These are phyloP conservation scores for Cardiocondyla obscurior DNA, from an alignment of 1,140 invertebrate genomes.

Conservation along the genomic window DNA sequence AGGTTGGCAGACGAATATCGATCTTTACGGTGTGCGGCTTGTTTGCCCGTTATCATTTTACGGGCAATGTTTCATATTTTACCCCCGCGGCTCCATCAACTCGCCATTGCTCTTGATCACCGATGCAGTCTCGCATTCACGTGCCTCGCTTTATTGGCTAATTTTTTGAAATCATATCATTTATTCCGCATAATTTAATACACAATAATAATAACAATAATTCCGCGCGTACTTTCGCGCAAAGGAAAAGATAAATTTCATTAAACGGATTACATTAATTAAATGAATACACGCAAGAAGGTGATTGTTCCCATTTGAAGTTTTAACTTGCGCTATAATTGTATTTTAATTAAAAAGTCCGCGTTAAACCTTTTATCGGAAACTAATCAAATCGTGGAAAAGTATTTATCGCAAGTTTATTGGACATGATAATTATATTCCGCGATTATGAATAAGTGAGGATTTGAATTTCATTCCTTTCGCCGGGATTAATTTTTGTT, in stretches of 20 bases:
- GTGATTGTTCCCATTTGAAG: neutral
- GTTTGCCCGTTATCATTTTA: constrained; percentile 25
- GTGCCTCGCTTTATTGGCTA: neutral
- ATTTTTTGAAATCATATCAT: neutral
- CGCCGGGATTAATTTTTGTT: neutral
- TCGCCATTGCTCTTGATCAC: neutral
- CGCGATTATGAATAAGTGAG: neutral
- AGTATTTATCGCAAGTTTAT: constrained; percentile 7
- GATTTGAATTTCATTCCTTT: neutral
- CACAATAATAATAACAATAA: too few species aligned
- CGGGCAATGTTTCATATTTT: neutral
- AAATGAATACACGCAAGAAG: neutral
- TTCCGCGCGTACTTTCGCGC: neutral
- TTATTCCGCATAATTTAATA: too few species aligned
- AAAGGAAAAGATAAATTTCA: neutral
- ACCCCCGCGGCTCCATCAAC: neutral
- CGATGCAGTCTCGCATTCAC: neutral
- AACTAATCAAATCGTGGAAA: neutral
- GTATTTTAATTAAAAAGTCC: neutral
- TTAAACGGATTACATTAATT: neutral
- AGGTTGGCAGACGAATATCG: neutral
- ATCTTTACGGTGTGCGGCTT: constrained; percentile 9
- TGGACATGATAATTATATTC: neutral
- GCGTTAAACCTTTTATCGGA: neutral
- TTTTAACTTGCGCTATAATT: neutral